Evolutionary conservation across 2,113 vertebrate genomes (phyloP), one percentile per base, ranked within the genome.

Genomic region (Trichomycterus rosablanca): DNA sequence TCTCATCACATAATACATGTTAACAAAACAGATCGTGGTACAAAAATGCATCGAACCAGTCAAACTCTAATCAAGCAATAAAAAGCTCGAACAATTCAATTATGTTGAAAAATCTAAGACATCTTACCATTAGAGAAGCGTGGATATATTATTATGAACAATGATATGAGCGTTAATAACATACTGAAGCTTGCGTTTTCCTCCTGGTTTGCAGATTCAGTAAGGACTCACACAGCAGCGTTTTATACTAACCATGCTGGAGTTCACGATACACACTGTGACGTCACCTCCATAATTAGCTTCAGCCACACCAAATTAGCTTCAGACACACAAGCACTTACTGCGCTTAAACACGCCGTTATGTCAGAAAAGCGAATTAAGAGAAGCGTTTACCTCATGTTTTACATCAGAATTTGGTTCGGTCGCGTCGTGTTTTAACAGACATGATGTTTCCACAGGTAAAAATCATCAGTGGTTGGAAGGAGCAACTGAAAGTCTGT

Each of bases 161-260:
- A 24, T 28, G 67, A 9, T 11, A 24, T 11, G 1, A 28, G 23
- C 34, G 3, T 14, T 30, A 52, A 20, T 23, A 10, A 7, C 52
- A 71, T 63, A 14, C 16, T 53, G n/a, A n/a, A n/a, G n/a, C n/a
- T n/a, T n/a, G n/a, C n/a, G n/a, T n/a, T n/a, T n/a, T n/a, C n/a
- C n/a, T n/a, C n/a, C n/a, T n/a, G n/a, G n/a, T 45, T 30, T 46
- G 28, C 16, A 9, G 48, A 11, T 20, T 53, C 55, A 43, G 53
- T 18, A 10, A 52, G 63, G n/a, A n/a, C n/a, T n/a, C n/a, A n/a
- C 50, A 11, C 59, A 59, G 1, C 66, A 57, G 71, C 56, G 78
- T 82, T 85, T 84, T 87, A 89, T 87, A 81, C 55, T 51, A 73
- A 66, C 58, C 76, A 59, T 70, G 73, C 15, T 76, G 39, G 51